Base-by-base conservation (phyloP, 2,888 invertebrate species). In the Epirrhoe alternata region DNA sequence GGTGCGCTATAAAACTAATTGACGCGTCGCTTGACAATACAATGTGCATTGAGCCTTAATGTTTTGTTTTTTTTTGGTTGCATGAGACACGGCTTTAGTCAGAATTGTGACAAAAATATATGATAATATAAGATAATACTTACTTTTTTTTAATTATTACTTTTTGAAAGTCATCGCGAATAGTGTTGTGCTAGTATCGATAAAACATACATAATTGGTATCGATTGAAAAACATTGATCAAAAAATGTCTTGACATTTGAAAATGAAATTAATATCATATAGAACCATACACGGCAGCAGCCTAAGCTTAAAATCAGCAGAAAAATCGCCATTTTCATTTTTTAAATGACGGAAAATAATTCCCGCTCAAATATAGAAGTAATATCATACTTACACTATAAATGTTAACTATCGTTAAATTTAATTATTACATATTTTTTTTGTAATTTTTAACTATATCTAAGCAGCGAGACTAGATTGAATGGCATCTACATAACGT, bases 401-500 rank as follows among this genome's bases (percentile, higher is more conserved):
- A 80, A 83, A 84, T 81, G 81, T 82, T 76, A 79, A 74, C 76
- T 75, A 75, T 74, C 61, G 69, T 77, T 77, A 74, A 79, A 75
- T 79, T 79, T 82, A 80, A 83, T 82, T 78, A 86, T 87, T 88
- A 87, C 83, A 85, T 87, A 85, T 87, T 77, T 80, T 81, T 81
- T 73, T 78, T 70, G 65, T 67, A 63, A 47, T 73, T 79, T 75
- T 74, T 61, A 67, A 76, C 82, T 86, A 85, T 79, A 78, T 81
- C 88, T 90, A 90, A 85, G 85, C 86, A 85, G 89, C 86, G 72
- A 84, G 92, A 91, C 92, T 92, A 92, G 91, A 92, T 81, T 82
- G 83, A 82, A 90, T 89, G 90, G 90, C 90, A 84, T 85, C 89
- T 89, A 89, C 83, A 77, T 83, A 85, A 84, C 79, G 72, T 84